Evolutionary conservation across 2,888 invertebrate genomes (phyloP).

Genomic region (Pimpla rufipes): DNA sequence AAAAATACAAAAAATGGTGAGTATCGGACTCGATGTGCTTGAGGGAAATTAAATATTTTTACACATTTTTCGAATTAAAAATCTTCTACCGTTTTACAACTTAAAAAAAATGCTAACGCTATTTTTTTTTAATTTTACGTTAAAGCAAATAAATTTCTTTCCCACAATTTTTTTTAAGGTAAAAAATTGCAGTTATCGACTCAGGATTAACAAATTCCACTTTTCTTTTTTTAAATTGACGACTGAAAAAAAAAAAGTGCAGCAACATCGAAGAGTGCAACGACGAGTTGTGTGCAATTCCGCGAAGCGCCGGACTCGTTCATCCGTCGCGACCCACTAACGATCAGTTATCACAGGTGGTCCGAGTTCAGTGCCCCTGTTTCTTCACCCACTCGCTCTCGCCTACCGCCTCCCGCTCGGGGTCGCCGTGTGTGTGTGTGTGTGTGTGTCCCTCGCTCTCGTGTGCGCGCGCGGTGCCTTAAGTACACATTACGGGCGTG

Average conservation of each 20-base stretch:
- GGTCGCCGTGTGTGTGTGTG: conserved; percentile 14
- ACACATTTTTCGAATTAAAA: too few relatives aligned
- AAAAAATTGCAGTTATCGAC: too few relatives aligned
- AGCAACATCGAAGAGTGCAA: conserved; percentile 7
- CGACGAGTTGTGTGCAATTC: conserved; percentile 2
- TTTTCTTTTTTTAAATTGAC: too few relatives aligned
- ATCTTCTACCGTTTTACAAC: too few relatives aligned
- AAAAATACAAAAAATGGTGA: too few relatives aligned
- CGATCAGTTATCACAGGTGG: conserved; percentile 66
- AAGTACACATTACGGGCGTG: conserved; percentile 55
- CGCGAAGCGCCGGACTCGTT: conserved; percentile 59
- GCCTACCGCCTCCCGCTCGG: conserved; percentile 46
- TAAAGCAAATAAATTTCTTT: too few relatives aligned
- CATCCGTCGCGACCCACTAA: conserved; percentile 64
- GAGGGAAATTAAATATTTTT: too few relatives aligned
- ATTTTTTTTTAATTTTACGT: too few relatives aligned
- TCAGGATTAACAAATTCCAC: too few relatives aligned
- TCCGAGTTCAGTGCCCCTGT: conserved; percentile 67
- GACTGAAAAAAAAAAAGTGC: conserved; percentile 1
- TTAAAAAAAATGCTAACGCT: too few relatives aligned
- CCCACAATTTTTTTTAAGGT: too few relatives aligned
- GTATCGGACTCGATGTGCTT: too few relatives aligned
- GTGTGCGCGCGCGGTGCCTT: conserved; percentile 53
- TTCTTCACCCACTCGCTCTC: conserved; percentile 57
- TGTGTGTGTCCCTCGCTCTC: conserved; percentile 37